Evolutionary conservation across 2,113 vertebrate genomes (phyloP).

Genomic region (Bufo bufo): DNA sequence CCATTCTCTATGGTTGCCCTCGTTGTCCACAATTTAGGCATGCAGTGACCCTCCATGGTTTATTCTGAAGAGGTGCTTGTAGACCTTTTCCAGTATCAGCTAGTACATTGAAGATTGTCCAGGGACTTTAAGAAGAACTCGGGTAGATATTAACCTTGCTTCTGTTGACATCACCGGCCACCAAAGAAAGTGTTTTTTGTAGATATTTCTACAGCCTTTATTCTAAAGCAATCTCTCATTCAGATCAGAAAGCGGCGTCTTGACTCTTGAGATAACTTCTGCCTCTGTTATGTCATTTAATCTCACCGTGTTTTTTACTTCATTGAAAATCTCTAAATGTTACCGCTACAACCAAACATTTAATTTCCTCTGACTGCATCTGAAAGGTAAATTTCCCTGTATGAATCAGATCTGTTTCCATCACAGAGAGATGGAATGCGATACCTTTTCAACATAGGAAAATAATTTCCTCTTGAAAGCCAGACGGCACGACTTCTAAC

Average conservation of each 20-base stretch:
- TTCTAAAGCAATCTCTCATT: neutral
- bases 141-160: neutral
- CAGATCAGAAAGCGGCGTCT: neutral
- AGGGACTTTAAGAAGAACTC: neutral
- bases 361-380: constrained; percentile 66
- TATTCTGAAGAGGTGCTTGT: neutral
- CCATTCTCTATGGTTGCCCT: neutral
- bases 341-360: constrained; percentile 63
- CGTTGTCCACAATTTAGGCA: neutral
- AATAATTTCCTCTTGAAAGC: constrained; percentile 70
- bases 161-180: neutral
- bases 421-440: constrained; percentile 68
- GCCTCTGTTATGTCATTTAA: constrained; percentile 7
- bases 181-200: neutral
- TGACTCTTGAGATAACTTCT: neutral
- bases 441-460: constrained; percentile 70
- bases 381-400: constrained; percentile 72
- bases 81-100: neutral
- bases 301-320: constrained; percentile 11
- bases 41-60: neutral
- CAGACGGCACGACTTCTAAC: constrained; percentile 66
- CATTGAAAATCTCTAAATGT: constrained; percentile 65
- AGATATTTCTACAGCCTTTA: neutral
- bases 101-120: neutral
- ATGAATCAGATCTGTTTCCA: constrained; percentile 70